Evolutionary conservation across 2,113 vertebrate species (phyloP), one percentile per base, ranked within the genome.

Genomic region (Macheiramphus alcinus): DNA sequence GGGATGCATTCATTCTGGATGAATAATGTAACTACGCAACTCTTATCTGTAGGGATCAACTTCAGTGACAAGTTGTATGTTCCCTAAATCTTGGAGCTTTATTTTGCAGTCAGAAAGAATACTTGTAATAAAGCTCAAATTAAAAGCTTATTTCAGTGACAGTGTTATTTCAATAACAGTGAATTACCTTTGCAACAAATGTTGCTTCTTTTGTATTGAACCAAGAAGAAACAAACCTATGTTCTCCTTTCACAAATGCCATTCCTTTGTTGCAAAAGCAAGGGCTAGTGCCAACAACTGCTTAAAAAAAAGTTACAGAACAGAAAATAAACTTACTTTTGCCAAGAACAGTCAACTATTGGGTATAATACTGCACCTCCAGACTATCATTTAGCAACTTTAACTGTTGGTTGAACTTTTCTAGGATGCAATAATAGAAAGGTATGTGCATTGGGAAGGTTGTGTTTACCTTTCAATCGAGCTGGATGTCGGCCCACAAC

Each of bases 371-470:
- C 10, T 52, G 52, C 56, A 93, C 27, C n/a, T 89, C 76, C 76
- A 94, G 61, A 84, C 47, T 72, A 72, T 8, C 31, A 85, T 81
- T 79, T 23, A 93, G 56, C 58, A 96, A 90, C 25, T 72, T 84
- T 6, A 90, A 68, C 36, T 61, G 23, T 38, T 76, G 27, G 94
- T 80, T 96, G 78, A 94, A 92, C n/a, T 94, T 94, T 95, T 84
- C 83, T 94, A 92, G 80, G 56, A 63, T 67, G 31, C 66, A 93
- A 59, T 91, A 95, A 93, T 55, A 94, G 59, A 93, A 94, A 95
- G 86, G 76, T 70, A 94, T 68, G 83, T 43, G 27, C 27, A 68
- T n/a, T 85, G 73, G 88, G 91, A 96, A 95, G 62, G 93, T 86
- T 58, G 32, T 58, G 66, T 94, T 97, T 97, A 85, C 89, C 48